phyloP scores from a whole-genome alignment of 2,113 vertebrate species.

The Lycaon pictus region DNA sequence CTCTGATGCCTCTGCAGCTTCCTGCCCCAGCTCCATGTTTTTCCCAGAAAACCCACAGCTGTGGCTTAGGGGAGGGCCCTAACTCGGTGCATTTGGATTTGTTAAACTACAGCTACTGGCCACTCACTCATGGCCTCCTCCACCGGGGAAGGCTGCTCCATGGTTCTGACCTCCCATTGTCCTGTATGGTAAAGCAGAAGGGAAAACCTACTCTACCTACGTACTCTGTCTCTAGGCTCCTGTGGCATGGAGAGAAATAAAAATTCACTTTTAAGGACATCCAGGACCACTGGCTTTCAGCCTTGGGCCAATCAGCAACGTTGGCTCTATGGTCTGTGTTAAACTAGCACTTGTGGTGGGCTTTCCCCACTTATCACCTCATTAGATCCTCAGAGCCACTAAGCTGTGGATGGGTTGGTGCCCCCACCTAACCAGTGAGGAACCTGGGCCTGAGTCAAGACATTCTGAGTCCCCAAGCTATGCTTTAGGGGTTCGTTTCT shows the following conservation, averaged over 20 bases:
- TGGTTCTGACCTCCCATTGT: background rate
- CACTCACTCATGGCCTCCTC: background rate
- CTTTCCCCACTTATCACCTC: background rate
- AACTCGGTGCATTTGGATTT: background rate
- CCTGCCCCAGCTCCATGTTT: background rate
- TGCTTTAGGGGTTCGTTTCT: background rate
- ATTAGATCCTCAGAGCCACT: background rate
- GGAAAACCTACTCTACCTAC: background rate
- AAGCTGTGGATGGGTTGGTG: background rate
- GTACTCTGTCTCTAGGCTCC: background rate
- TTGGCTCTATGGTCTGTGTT: background rate
- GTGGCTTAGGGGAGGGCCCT: background rate
- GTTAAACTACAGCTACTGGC: background rate
- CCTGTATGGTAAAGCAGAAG: background rate
- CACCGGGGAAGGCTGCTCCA: background rate
- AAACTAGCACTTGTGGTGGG: background rate
- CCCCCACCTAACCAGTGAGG: background rate
- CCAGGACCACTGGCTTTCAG: background rate
- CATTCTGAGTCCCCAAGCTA: background rate
- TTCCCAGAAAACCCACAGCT: conserved; percentile 43
- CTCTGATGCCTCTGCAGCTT: background rate
- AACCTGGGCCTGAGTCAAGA: background rate
- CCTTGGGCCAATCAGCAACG: background rate
- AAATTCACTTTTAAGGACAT: background rate
- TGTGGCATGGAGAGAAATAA: background rate